Evolutionary conservation across 2,797 vertebrate species (phyloP).

Genomic region (Sebastes umbrosus): DNA sequence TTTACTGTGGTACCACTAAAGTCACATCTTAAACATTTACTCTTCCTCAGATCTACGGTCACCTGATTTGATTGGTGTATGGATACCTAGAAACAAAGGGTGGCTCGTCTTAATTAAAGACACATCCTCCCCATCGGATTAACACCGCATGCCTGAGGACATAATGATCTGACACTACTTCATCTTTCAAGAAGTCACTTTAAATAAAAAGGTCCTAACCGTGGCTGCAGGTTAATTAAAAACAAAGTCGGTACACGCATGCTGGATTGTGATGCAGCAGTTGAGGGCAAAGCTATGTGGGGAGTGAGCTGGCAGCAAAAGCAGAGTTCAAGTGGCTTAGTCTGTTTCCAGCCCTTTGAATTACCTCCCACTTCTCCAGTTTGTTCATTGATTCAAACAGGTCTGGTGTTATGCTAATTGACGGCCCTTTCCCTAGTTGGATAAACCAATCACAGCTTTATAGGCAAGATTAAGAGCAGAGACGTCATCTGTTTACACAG

Average conservation of each 20-base stretch:
- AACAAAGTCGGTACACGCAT: neutral
- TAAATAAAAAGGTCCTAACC: neutral
- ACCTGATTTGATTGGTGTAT: neutral
- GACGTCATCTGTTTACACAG: too few species aligned
- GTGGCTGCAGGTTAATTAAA: neutral
- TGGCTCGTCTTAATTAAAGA: neutral
- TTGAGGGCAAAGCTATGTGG: neutral
- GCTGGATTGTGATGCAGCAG: too few species aligned
- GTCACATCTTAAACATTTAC: neutral
- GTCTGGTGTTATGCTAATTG: neutral
- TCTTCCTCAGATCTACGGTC: neutral
- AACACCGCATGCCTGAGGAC: neutral
- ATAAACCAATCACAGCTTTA: neutral
- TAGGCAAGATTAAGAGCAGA: too few species aligned
- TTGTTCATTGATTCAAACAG: neutral
- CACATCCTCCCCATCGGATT: neutral
- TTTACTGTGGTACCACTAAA: too few species aligned
- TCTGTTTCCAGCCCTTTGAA: neutral
- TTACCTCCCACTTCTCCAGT: rapidly evolving
- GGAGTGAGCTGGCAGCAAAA: neutral
- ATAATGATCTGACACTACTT: neutral
- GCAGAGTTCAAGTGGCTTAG: neutral
- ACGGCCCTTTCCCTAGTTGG: neutral
- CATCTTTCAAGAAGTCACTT: neutral
- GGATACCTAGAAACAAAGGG: neutral